These are phyloP conservation scores for Idaea straminata DNA, from an alignment of 2,888 invertebrate genomes.

Conservation along the genomic window DNA sequence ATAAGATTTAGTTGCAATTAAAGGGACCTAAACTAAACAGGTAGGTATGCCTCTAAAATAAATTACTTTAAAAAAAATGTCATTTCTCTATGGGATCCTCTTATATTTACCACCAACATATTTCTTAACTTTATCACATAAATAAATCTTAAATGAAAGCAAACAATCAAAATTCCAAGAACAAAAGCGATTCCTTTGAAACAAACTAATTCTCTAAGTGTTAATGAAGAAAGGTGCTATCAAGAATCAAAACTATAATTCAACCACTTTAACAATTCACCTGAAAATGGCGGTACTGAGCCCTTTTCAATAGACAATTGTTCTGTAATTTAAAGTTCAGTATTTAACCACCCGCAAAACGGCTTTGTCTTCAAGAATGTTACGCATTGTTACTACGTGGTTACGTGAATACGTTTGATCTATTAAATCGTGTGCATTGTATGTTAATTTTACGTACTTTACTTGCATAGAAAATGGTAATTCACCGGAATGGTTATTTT, in stretches of 20 bases:
- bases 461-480: constrained; percentile 23
- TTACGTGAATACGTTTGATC: constrained; percentile 19
- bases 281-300: not conserved
- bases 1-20: too few relatives aligned
- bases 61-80: too few relatives aligned
- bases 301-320: not conserved
- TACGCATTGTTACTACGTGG: constrained; percentile 13
- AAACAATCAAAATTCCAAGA: not conserved
- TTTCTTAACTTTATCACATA: not conserved
- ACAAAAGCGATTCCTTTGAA: not conserved
- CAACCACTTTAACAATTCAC: not conserved
- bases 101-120: too few relatives aligned
- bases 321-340: not conserved
- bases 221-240: not conserved
- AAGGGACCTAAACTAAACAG: too few relatives aligned
- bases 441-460: constrained; percentile 26
- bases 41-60: too few relatives aligned
- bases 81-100: too few relatives aligned
- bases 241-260: not conserved
- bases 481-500: constrained; percentile 14
- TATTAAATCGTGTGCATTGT: constrained; percentile 31
- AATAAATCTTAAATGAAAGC: not conserved
- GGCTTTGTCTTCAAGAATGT: constrained; percentile 20
- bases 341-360: not conserved
- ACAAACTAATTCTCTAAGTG: constrained; percentile 1